phyloP scores from a whole-genome alignment of 2,113 vertebrate genomes.

The Salvelinus namaycush region DNA sequence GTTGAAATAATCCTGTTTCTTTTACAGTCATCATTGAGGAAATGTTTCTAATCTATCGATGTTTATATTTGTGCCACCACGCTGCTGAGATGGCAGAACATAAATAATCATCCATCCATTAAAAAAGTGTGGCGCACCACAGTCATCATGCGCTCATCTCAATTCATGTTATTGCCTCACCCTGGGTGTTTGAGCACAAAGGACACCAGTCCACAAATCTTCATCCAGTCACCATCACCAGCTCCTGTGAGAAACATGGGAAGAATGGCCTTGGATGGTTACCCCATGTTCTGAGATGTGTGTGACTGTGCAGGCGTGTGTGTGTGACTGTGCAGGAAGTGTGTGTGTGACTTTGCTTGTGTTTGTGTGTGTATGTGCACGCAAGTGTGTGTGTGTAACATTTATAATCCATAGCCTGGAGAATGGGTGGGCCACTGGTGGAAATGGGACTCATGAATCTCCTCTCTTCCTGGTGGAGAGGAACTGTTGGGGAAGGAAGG shows the following conservation, averaged over 20 bases:
- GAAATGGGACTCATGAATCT: conserved; percentile 23
- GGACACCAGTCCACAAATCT: conserved; percentile 47
- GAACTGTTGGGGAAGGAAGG: background rate
- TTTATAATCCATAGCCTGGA: conserved; percentile 17
- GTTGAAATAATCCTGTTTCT: too few relatives aligned
- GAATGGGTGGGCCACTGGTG: conserved; percentile 28
- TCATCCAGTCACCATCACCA: conserved; percentile 28
- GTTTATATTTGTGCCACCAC: conserved; percentile 31
- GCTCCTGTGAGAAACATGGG: conserved; percentile 14
- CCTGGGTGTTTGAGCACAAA: conserved; percentile 54
- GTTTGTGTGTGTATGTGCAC: background rate
- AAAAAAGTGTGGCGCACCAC: conserved; percentile 27
- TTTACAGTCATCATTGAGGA: background rate
- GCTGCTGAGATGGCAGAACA: conserved; percentile 54
- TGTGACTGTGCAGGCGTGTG: background rate
- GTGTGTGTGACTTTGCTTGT: background rate
- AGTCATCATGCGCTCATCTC: conserved; percentile 28
- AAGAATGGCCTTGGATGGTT: conserved; percentile 22
- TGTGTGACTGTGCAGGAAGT: background rate
- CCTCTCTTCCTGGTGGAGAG: background rate
- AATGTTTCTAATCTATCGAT: background rate
- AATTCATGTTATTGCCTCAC: conserved; percentile 46
- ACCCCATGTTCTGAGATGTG: background rate
- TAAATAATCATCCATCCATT: conserved; percentile 46
- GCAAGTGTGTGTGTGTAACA: conserved; percentile 1